Evolutionary conservation across 2,888 invertebrate species (phyloP).

Genomic region (Drosophila villosipedis): DNA sequence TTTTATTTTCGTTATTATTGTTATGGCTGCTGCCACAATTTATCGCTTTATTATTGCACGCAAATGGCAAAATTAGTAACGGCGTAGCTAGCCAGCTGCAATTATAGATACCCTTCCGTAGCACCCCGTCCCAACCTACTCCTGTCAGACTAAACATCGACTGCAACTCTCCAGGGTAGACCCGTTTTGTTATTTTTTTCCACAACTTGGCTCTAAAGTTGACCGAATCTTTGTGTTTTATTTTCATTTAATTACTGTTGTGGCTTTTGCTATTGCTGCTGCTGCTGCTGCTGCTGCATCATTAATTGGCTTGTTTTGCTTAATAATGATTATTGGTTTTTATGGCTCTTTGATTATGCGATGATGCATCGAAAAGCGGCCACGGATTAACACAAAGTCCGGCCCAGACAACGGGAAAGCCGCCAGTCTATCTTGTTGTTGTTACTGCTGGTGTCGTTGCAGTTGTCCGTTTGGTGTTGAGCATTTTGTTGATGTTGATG

Average conservation of each 20-base stretch:
- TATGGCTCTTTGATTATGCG: conserved; percentile 80
- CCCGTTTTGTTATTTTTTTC: conserved; percentile 51
- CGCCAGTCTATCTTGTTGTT: conserved; percentile 12
- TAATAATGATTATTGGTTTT: conserved; percentile 81
- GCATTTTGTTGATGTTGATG: conserved; percentile 72
- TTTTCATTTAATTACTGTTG: conserved; percentile 77
- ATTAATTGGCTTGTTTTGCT: conserved; percentile 80
- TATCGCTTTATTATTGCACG: conserved; percentile 73
- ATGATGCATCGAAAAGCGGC: conserved; percentile 76
- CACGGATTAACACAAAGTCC: conserved; percentile 54
- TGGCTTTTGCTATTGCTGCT: conserved; percentile 29
- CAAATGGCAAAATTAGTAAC: conserved; percentile 73
- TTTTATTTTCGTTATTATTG: conserved; percentile 8
- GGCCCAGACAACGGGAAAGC: conserved; percentile 54
- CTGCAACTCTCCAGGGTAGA: conserved; percentile 46
- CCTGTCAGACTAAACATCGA: not conserved
- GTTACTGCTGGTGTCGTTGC: not conserved
- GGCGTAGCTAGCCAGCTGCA: conserved; percentile 44
- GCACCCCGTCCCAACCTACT: not conserved
- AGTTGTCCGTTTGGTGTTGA: conserved; percentile 54
- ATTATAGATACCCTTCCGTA: conserved; percentile 39
- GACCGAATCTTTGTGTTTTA: conserved; percentile 76
- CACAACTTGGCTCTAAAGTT: conserved; percentile 45
- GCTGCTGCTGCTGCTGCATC: conserved; percentile 47
- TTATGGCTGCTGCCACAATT: conserved; percentile 52